phyloP scores from a whole-genome alignment of 2,888 invertebrate species.

The Drosophila sordidapex region DNA sequence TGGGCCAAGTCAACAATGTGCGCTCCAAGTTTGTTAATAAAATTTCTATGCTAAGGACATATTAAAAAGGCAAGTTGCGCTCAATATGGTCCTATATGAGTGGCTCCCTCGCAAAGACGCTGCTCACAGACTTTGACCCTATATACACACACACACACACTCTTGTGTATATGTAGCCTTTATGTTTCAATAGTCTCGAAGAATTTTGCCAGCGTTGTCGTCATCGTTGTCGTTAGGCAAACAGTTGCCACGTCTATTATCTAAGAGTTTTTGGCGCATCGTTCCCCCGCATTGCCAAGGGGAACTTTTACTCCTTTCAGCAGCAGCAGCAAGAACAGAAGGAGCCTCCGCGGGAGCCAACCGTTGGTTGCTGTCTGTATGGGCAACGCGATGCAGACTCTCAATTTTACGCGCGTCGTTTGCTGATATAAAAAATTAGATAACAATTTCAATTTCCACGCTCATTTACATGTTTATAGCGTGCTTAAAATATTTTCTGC shows the following conservation, averaged over 20 bases:
- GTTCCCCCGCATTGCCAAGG: slow-evolving; percentile 36
- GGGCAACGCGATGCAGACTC: slow-evolving; percentile 41
- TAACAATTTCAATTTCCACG: slow-evolving; percentile 83
- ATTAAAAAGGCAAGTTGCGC: slow-evolving; percentile 56
- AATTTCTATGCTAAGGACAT: slow-evolving; percentile 63
- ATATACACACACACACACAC: slow-evolving; percentile 6
- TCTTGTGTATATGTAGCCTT: slow-evolving; percentile 37
- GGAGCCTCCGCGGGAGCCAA: slow-evolving; percentile 3
- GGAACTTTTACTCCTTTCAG: slow-evolving; percentile 73
- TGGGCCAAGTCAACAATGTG: slow-evolving; percentile 59
- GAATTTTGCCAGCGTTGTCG: slow-evolving; percentile 41
- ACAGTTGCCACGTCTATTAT: slow-evolving; percentile 75
- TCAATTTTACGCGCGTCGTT: slow-evolving; percentile 62
- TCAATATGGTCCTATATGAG: slow-evolving; percentile 15
- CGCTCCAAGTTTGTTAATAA: slow-evolving; percentile 68
- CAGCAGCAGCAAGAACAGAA: slow-evolving; percentile 11
- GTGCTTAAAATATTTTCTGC: slow-evolving; percentile 74
- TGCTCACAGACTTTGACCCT: slow-evolving; percentile 51
- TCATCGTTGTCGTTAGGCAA: slow-evolving; percentile 55
- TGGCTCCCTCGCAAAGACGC: slow-evolving; percentile 15
- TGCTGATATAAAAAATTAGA: slow-evolving; percentile 79
- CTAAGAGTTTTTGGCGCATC: slow-evolving; percentile 60
- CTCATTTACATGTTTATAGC: slow-evolving; percentile 83
- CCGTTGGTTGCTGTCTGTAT: slow-evolving; percentile 18
- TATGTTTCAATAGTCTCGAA: slow-evolving; percentile 72